Base-by-base conservation (phyloP, 2,113 vertebrate genomes). In the Haemorhous mexicanus region DNA sequence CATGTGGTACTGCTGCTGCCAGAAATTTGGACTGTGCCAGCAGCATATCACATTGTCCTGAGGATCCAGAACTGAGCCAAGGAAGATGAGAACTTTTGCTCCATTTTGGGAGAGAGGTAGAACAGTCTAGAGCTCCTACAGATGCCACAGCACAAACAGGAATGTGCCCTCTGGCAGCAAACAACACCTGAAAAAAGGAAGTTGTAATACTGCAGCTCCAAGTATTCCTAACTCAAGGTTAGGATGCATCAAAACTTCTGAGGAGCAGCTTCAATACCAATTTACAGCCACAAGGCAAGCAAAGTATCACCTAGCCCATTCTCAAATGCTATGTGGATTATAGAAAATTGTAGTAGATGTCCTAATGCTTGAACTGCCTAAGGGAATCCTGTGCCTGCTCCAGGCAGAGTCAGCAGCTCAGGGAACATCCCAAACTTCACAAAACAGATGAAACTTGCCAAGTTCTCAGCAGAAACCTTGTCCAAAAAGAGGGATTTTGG, bases 1-100 rank as follows among this genome's bases (percentile, higher is more conserved):
- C 66, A 49, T 0, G 0, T 7, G 1, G n/a, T 28, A 14, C 3
- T 1, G 0, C 56, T 56, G 35, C 55, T 73, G 18, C 50, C 63
- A 53, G 47, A 50, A 62, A 62, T 50, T 9, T 1, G 14, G 49
- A 80, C 24, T 63, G 20, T 59, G 62, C 13, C 9, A 5, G 55
- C 64, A 90, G 70, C 13, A 2, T 3, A 8, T 17, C 33, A 33
- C 0, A 0, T 35, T 28, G 37, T 32, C 26, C 26, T 52, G 23
- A 68, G 27, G 44, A 79, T 64, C 23, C 53, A 47, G 53, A 74
- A 89, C 35, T 7, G 43, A 84, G 47, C 4, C 47, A 59, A 55
- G 14, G 9, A 86, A 89, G 32, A 20, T 3, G 6, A 62, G 11
- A 52, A 37, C 7, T 63, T 59, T 6, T 63, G 6, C 16, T 82